A percentile compares a stretch with the other conserved stretches of the same genome.
Evolutionary conservation across 2,797 vertebrate genomes (phyloP).

Genomic region (Pelodytes ibericus): DNA sequence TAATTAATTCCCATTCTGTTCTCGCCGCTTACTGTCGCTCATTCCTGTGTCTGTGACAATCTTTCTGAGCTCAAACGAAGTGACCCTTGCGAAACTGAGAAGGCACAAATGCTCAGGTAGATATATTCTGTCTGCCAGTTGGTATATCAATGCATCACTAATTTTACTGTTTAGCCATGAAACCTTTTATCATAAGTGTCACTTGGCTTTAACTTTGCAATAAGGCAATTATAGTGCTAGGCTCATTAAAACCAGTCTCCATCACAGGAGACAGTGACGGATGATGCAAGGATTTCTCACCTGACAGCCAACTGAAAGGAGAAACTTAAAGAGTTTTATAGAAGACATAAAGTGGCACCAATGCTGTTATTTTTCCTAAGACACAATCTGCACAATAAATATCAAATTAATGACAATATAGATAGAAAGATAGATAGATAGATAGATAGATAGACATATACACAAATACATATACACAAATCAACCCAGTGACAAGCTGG

Average conservation of each 20-base stretch:
- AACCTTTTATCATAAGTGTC: conserved; percentile 69
- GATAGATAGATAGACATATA: no score
- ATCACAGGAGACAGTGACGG: conserved; percentile 67
- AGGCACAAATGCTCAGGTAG: conserved; percentile 58
- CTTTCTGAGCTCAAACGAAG: conserved; percentile 56
- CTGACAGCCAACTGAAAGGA: conserved; percentile 71
- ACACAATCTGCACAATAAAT: no score
- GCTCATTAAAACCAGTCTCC: conserved; percentile 70
- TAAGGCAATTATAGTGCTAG: conserved; percentile 64
- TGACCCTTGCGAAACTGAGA: conserved; percentile 54
- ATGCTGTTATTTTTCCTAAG: no score
- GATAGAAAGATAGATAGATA: no score
- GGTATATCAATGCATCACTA: conserved; percentile 58
- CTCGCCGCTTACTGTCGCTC: background rate
- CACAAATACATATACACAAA: no score
- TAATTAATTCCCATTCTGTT: background rate
- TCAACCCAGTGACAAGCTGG: no score
- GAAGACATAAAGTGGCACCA: no score
- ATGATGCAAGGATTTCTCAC: conserved; percentile 63
- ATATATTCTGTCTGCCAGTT: conserved; percentile 58
- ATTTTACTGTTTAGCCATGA: conserved; percentile 64
- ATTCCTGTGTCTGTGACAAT: conserved; percentile 29
- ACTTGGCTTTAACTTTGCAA: conserved; percentile 66
- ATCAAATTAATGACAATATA: no score
- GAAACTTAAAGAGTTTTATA: conserved; percentile 56